Evolutionary conservation across 2,113 vertebrate species (phyloP).

Genomic region (Sorex araneus): DNA sequence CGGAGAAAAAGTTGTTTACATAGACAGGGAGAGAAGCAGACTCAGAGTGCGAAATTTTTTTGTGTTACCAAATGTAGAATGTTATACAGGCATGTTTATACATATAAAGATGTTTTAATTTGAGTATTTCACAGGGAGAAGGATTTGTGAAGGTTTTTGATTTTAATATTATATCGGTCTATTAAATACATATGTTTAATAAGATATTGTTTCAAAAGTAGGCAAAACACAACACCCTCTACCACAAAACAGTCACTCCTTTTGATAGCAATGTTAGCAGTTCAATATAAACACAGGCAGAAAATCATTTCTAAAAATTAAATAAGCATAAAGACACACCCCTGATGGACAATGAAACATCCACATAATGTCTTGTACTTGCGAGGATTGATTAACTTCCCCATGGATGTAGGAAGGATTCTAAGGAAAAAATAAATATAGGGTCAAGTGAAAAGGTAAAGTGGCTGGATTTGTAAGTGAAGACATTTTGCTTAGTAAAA

Average conservation of each 20-base stretch:
- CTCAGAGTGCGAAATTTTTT: background rate
- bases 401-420: slow-evolving; percentile 76
- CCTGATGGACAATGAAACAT: slow-evolving; percentile 74
- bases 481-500: slow-evolving; percentile 83
- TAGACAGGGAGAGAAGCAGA: background rate
- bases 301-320: slow-evolving; percentile 25
- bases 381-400: slow-evolving; percentile 82
- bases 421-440: slow-evolving; percentile 58
- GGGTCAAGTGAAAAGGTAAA: slow-evolving; percentile 43
- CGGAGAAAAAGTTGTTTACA: background rate
- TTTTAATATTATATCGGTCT: slow-evolving; percentile 11
- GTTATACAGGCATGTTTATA: background rate
- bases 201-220: background rate
- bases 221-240: slow-evolving; percentile 19
- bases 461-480: slow-evolving; percentile 84
- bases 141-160: background rate
- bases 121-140: slow-evolving; percentile 28
- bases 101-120: background rate
- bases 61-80: background rate
- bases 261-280: background rate
- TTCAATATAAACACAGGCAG: background rate
- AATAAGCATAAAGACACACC: slow-evolving; percentile 34
- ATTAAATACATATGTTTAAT: background rate
- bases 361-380: slow-evolving; percentile 77
- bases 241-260: background rate